These are phyloP conservation scores for Drosophila pegasa DNA, from an alignment of 2,888 invertebrate genomes.

Conservation along the genomic window DNA sequence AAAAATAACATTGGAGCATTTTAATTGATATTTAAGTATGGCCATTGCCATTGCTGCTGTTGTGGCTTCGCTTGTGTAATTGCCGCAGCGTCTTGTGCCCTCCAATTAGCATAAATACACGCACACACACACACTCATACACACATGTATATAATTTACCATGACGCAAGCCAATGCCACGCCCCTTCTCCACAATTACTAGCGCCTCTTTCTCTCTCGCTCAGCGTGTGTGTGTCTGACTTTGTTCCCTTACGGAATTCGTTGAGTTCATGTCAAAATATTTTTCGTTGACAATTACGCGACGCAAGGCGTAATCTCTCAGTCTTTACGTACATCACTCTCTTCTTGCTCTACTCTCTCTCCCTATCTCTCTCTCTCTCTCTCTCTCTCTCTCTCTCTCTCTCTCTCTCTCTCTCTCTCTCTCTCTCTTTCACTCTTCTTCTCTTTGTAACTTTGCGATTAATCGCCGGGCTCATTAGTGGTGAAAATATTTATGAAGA, in stretches of 20 bases:
- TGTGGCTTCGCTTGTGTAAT: constrained; percentile 47
- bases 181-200: background rate
- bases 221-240: constrained; percentile 1
- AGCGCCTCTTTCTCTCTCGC: background rate
- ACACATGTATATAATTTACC: constrained; percentile 34
- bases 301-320: constrained; percentile 39
- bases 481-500: constrained; percentile 76
- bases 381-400: background rate
- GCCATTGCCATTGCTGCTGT: constrained; percentile 27
- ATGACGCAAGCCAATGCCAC: constrained; percentile 63
- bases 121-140: constrained; percentile 5
- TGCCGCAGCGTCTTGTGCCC: constrained; percentile 62
- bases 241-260: constrained; percentile 37
- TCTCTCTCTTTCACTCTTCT: background rate
- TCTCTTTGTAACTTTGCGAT: constrained; percentile 53
- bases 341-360: background rate
- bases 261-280: constrained; percentile 54
- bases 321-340: background rate
- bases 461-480: constrained; percentile 75
- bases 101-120: constrained; percentile 56
- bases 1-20: constrained; percentile 42
- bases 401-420: background rate
- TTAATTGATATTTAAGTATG: constrained; percentile 75
- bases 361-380: background rate
- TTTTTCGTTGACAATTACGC: constrained; percentile 67